These are phyloP conservation scores for Nasonovia ribisnigri DNA, from an alignment of 2,888 invertebrate species.

Conservation along the genomic window DNA sequence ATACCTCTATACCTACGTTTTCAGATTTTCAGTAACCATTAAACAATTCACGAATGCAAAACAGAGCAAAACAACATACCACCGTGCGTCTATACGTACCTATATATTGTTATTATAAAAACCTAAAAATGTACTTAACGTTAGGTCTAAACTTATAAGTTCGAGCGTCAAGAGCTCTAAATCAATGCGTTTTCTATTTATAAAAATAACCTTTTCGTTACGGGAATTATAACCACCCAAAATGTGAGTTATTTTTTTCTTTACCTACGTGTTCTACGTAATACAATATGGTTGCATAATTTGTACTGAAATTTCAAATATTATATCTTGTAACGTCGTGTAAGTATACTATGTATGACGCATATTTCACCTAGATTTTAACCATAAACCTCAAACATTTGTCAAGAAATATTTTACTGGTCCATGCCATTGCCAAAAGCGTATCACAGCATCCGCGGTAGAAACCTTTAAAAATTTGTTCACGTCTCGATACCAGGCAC, in stretches of 20 bases:
- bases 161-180: too few species aligned
- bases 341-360: not conserved
- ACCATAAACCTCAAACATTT: too few species aligned
- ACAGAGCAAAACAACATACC: not conserved
- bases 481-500: not conserved
- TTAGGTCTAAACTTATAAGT: not conserved
- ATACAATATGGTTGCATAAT: not conserved
- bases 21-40: not conserved
- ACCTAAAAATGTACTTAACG: too few species aligned
- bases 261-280: not conserved
- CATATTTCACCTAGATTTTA: not conserved
- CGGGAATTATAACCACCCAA: not conserved
- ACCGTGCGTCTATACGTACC: too few species aligned
- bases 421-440: too few species aligned
- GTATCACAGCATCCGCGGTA: not conserved
- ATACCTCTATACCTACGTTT: not conserved
- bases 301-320: not conserved
- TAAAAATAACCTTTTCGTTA: too few species aligned
- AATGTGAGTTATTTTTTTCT: not conserved
- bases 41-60: not conserved
- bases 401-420: too few species aligned
- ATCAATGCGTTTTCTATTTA: too few species aligned
- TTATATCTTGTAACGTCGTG: not conserved
- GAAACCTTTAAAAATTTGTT: not conserved
- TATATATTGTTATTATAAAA: too few species aligned